Base-by-base conservation (phyloP, 2,888 invertebrate genomes). In the Eueremaeus valkanovi region DNA sequence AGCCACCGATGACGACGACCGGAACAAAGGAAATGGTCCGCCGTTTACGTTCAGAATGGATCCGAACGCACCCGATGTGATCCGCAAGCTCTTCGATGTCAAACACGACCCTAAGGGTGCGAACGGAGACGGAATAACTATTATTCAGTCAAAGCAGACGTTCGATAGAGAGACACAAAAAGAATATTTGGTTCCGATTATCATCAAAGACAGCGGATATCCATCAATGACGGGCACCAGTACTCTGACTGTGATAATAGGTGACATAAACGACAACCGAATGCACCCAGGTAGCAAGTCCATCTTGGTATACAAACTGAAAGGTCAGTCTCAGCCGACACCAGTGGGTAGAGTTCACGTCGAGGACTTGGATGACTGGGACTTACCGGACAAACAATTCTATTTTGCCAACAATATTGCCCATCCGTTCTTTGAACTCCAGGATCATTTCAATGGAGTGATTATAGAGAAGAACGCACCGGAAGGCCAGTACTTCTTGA, bases 331-430 rank as follows among this genome's bases (percentile, higher is more conserved):
- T 75, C 92, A 91, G 33, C 93, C 92, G 80, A 92, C 94, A 0
- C 92, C 91, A 83, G 92, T 98, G 78, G 97, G 97, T 49, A 87
- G 93, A 78, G 98, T 98, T 9, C 97, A 96, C 84, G 97, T 98
- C 0, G 93, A 94, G 82, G 99, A 99, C 85, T 86, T 93, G 79
- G 99, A 99, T 84, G 99, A 99, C 83, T 99, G 98, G 98, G 99
- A 99, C 85, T 85, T 96, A 78, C 93, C 92, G 0, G 97, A 98
- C 83, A 99, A 99, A 84, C 93, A 92, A 82, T 99, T 96, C 86
- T 93, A 92, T 82, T 95, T 95, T 93, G 93, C 93, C 82, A 89
- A 89, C 66, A 86, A 89, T 74, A 92, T 92, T 82, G 80, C 79
- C 74, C 93, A 94, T 86, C 90, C 91, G 0, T 89, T 90, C 80